Base-by-base conservation (phyloP, 2,888 invertebrate genomes). In the Neoascia interrupta region DNA sequence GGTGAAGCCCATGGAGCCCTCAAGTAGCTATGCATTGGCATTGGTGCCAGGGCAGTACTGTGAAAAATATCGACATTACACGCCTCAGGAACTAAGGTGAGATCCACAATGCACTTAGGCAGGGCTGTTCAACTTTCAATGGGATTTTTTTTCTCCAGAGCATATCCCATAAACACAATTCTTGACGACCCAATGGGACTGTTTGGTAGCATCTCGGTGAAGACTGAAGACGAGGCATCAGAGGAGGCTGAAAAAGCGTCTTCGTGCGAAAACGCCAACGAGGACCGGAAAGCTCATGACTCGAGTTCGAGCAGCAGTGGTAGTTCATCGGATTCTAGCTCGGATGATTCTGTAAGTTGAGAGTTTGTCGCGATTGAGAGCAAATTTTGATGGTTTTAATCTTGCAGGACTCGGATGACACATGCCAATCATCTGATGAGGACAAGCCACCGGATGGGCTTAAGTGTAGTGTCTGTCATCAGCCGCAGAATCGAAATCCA, bases 11-110 rank as follows among this genome's bases (percentile, higher is more conserved):
- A 49, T 72, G 56, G 41, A 58, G 43, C 85, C 89, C 1, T 90
- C 91, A 64, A 90, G 91, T 49, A 90, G 92, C 88, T 99, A 98
- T 91, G 99, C 99, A 15, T 93, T 98, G 75, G 94, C 98, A 41
- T 90, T 99, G 81, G 93, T 99, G 83, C 97, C 98, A 31, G 98
- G 98, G n/a, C 99, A 99, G 90, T 99, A 93, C 90, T 95, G 95
- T 83, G 96, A 97, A 88, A 92, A 92, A 86, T 98, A 94, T 89
- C 92, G 94, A 84, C 84, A 88, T 68, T 98, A 96, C 87, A 93
- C 95, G 1, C 90, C 96, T 4, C 92, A 94, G 10, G 97, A 98
- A 88, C 90, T 99, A 66, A 89, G 89, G 92, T 93, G 86, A 85
- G 88, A 81, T 15, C 5, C 1, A n/a, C 3, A 3, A 5, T 26